A percentile compares a stretch with the other conserved stretches of the same genome.
These are phyloP conservation scores for Aleadryas rufinucha DNA, from an alignment of 2,113 vertebrate species.

Conservation along the genomic window DNA sequence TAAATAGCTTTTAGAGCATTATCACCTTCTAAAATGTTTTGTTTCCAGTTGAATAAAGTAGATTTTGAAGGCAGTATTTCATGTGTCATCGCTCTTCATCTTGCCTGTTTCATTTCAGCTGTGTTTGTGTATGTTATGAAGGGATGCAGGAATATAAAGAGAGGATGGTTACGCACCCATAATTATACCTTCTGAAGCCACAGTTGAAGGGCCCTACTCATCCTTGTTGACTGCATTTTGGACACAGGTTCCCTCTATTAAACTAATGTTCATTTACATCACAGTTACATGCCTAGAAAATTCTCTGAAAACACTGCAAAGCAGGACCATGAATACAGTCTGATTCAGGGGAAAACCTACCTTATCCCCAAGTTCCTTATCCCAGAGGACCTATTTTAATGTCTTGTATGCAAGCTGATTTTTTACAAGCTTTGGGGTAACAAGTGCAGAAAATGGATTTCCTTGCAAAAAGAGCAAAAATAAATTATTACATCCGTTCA, in stretches of 20 bases:
- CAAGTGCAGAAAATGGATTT: neutral
- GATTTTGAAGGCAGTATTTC: slow-evolving; percentile 34
- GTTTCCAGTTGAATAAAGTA: slow-evolving; percentile 57
- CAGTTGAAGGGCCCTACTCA: neutral
- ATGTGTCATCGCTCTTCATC: neutral
- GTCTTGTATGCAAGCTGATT: neutral
- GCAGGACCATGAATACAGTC: neutral
- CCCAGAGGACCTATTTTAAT: neutral
- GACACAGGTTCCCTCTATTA: neutral
- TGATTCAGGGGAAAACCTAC: neutral
- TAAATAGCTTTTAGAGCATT: slow-evolving; percentile 56
- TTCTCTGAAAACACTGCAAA: neutral
- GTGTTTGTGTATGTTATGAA: neutral
- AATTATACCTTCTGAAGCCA: neutral
- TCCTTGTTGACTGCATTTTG: neutral
- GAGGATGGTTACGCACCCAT: neutral
- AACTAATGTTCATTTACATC: neutral
- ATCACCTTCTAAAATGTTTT: slow-evolving; percentile 58
- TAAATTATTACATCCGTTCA: neutral
- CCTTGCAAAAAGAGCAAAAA: neutral
- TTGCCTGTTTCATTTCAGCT: neutral
- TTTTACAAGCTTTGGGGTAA: neutral
- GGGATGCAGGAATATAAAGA: neutral
- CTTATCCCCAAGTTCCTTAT: neutral
- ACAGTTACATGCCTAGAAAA: neutral